Evolutionary conservation across 2,888 invertebrate species (phyloP), one percentile per base, ranked within the genome.

Genomic region (Megamerina dolium): DNA sequence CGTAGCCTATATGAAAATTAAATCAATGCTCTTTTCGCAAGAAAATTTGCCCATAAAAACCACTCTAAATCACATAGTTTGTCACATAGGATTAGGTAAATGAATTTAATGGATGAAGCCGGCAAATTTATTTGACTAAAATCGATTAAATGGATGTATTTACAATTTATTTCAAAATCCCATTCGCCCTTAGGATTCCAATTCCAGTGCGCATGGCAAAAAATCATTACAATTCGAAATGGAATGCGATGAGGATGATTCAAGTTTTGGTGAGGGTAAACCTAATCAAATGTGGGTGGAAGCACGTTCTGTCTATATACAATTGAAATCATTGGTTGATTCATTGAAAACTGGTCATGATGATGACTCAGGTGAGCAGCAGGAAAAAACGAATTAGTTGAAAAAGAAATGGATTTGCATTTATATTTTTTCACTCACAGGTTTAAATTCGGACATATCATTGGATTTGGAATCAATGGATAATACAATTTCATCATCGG

Each of bases 161-260:
- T 17, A 19, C 23, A 34, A 38, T 19, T 16, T 16, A 27, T 27
- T 27, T 37, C 6, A 10, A 27, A 37, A 35, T 35, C 13, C 34
- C 32, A 10, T 10, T n/a, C 12, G 18, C 14, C 30, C 26, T 12
- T 37, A 65, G 65, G 68, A 68, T 43, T 55, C 60, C 16, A 66
- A 64, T 45, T 65, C 66, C 4, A 64, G 55, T 41, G 58, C 60
- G 43, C 58, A 63, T 54, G 65, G 74, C 55, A 60, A 74, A 63
- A 64, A 75, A 65, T 91, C 92, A 17, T 77, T 94, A 46, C 87
- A 89, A 64, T 89, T 87, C 53, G 93, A 94, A 77, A 87, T 94
- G 83, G 91, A 92, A 68, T 80, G 85, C 38, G 82, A 81, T 55
- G 85, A 85, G 47, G 80, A 79, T n/a, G 75, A 79, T 35, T 70